phyloP scores from a whole-genome alignment of 2,113 vertebrate genomes.

The Ivindomyrus marchei region DNA sequence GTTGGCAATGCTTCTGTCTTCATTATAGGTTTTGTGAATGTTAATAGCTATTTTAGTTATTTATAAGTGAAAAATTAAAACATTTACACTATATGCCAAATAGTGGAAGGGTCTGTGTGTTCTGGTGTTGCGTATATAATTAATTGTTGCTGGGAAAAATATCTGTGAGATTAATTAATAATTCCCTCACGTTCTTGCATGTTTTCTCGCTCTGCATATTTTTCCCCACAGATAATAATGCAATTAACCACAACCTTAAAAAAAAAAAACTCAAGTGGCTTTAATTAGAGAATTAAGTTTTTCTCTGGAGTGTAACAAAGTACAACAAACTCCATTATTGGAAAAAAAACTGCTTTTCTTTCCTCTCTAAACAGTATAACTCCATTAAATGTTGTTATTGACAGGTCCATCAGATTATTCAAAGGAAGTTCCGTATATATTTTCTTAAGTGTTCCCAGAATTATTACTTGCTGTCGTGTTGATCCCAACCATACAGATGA shows the following conservation, averaged over 20 bases:
- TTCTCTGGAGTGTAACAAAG: constrained; percentile 47
- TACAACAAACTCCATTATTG: constrained; percentile 36
- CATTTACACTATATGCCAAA: constrained; percentile 21
- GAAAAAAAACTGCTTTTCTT: background rate
- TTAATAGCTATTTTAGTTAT: constrained; percentile 26
- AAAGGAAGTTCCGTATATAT: background rate
- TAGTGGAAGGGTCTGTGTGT: constrained; percentile 42
- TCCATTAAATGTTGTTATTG: background rate
- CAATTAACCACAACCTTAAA: constrained; percentile 57
- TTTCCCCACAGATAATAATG: constrained; percentile 64
- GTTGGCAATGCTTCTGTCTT: constrained; percentile 41
- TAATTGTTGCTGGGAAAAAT: constrained; percentile 54
- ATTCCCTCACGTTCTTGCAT: constrained; percentile 57
- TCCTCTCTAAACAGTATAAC: background rate
- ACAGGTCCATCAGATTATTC: background rate
- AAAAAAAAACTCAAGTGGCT: constrained; percentile 64
- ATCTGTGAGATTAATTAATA: constrained; percentile 54
- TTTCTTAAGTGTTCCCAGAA: background rate
- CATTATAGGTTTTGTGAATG: constrained; percentile 39
- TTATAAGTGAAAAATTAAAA: background rate
- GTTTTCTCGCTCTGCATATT: constrained; percentile 59
- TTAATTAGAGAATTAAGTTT: constrained; percentile 58
- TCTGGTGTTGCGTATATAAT: constrained; percentile 34
- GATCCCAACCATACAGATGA: background rate
- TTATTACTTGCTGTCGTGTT: background rate